These are phyloP conservation scores for Erynnis tages DNA, from an alignment of 2,888 invertebrate species.

Conservation along the genomic window DNA sequence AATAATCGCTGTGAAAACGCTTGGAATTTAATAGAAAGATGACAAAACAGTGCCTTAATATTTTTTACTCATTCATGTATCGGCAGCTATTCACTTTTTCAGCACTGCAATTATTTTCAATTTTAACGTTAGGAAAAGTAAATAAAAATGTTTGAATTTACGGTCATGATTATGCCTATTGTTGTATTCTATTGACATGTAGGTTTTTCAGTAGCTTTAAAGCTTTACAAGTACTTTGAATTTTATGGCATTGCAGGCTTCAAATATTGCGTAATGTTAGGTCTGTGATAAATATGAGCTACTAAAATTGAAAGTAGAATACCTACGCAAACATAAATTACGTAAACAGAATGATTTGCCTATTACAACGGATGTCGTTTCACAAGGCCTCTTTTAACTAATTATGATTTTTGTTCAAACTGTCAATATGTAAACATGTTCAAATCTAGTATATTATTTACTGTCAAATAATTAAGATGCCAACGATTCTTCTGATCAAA, in stretches of 20 bases:
- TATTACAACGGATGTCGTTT: conserved; percentile 49
- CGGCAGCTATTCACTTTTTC: neutral
- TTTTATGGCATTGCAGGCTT: conserved; percentile 14
- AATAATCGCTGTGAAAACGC: conserved; percentile 23
- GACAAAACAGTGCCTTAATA: conserved; percentile 9
- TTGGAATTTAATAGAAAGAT: conserved; percentile 11
- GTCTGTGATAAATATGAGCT: conserved; percentile 30
- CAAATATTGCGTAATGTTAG: conserved; percentile 16
- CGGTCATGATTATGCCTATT: too few relatives aligned
- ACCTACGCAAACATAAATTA: conserved; percentile 31
- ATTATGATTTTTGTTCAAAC: conserved; percentile 23
- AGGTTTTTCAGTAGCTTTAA: neutral
- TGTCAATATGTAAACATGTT: conserved; percentile 12
- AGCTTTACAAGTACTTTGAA: neutral
- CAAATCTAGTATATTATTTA: neutral
- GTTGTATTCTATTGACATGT: too few relatives aligned
- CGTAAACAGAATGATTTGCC: conserved; percentile 32
- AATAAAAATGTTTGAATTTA: too few relatives aligned
- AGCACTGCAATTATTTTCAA: conserved; percentile 4
- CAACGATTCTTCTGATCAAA: too few relatives aligned
- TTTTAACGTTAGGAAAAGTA: conserved; percentile 1
- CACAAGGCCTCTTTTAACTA: conserved; percentile 41
- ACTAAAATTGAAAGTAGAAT: conserved; percentile 36
- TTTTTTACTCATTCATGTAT: conserved; percentile 15
- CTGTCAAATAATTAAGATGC: neutral